Base-by-base conservation (phyloP, 2,797 vertebrate genomes). In the Acanthopagrus latus region DNA sequence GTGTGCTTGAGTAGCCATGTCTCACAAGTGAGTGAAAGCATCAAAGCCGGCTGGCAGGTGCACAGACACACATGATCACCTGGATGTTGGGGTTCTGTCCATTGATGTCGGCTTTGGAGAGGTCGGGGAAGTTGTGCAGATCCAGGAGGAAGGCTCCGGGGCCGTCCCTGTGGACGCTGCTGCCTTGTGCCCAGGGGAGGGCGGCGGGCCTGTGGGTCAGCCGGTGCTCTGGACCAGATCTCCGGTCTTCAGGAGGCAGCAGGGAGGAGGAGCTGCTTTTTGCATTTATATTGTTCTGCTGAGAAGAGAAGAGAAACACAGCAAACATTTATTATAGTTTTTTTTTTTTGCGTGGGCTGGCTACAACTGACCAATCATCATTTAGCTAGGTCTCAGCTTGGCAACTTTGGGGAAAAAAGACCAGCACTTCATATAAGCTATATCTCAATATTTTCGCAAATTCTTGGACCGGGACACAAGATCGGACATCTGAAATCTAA, bases 1-100 rank as follows among this genome's bases (percentile, higher is more conserved):
- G 18, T 75, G 80, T 86, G 90, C 88, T 93, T 93, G 88, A 84
- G 86, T 84, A 86, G 76, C 79, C 88, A 93, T 81, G 78, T 88
- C 87, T 92, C 68, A 83, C 81, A 50, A 78, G 73, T 0, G 51
- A 56, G 38, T 64, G n/a, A 86, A 86, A 82, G 80, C 69, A 66
- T 52, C 76, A 90, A 85, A 86, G 81, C 76, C 16, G 10, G 5
- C 27, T 4, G 48, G 76, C 85, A 89, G 83, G 89, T 89, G 84
- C 82, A 64, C 75, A 65, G 50, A 84, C 88, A 83, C 81, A 81
- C 88, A 67, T 21, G 7, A 38, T 90, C 86, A 99, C 98, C 97
- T 99, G 98, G 88, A 99, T 99, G 85, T 99, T 99, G 82, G 98
- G 98, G 87, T 99, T 99, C 91, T 99, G 98, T 54, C 97, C 96